A percentile compares a stretch with the other conserved stretches of the same genome.
These are phyloP conservation scores for Mustelus asterias DNA, from an alignment of 2,113 vertebrate species.

Conservation along the genomic window DNA sequence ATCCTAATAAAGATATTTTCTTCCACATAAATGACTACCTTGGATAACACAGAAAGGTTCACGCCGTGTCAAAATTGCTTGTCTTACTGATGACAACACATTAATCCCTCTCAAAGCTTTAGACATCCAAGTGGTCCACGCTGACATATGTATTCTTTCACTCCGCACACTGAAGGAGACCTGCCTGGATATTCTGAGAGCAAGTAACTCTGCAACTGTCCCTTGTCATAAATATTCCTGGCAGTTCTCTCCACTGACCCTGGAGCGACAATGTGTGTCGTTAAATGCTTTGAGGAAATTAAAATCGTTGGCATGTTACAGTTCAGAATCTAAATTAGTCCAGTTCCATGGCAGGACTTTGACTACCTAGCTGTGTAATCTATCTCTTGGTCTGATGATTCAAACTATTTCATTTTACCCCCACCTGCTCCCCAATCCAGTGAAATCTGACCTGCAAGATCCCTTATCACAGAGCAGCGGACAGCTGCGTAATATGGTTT, in stretches of 20 bases:
- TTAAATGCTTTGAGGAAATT: conserved; percentile 20
- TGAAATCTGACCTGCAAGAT: not conserved
- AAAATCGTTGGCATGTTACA: conserved; percentile 12
- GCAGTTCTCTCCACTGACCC: not conserved
- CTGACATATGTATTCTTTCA: not conserved
- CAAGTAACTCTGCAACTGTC: not conserved
- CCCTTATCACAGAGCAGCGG: not conserved
- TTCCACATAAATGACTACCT: not conserved
- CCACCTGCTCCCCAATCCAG: not conserved
- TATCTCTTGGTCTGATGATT: not conserved
- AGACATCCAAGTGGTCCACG: not conserved
- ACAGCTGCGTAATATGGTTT: not conserved
- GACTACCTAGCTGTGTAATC: not conserved
- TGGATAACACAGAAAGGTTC: not conserved
- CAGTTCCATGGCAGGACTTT: not conserved
- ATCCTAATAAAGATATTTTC: not conserved
- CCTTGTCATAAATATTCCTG: conserved; percentile 22
- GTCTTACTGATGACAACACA: not conserved
- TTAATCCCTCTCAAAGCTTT: not conserved
- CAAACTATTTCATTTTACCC: not conserved
- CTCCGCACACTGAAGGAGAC: not conserved
- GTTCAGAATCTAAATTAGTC: conserved; percentile 25
- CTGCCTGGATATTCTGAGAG: not conserved
- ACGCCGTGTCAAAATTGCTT: not conserved
- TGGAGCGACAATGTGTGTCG: not conserved